Percentiles rank a stretch among this genome's conserved stretches.
These are phyloP conservation scores for Chionodraco myersi DNA, from an alignment of 2,113 vertebrate species.

Conservation along the genomic window DNA sequence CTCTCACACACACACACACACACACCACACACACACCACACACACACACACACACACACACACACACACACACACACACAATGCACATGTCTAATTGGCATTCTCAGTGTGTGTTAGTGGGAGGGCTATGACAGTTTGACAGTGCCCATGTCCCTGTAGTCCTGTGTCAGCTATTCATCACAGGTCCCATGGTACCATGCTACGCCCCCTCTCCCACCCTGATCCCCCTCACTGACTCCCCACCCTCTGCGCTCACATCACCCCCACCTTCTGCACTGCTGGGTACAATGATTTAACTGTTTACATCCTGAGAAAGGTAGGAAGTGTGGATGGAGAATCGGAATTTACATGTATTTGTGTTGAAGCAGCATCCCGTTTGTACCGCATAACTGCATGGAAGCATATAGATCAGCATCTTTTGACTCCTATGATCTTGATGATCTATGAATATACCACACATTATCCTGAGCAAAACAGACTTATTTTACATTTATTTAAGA, in stretches of 20 bases:
- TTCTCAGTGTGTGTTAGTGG: slow-evolving; percentile 53
- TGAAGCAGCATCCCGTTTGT: neutral
- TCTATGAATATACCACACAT: neutral
- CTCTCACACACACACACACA: too few species aligned
- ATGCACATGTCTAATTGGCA: slow-evolving; percentile 49
- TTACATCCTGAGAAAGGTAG: neutral
- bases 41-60: slow-evolving; percentile 14
- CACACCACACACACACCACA: neutral
- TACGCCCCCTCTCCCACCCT: slow-evolving; percentile 33
- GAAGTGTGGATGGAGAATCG: neutral
- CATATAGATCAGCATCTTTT: neutral
- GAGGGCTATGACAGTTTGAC: slow-evolving; percentile 72
- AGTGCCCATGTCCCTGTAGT: slow-evolving; percentile 53
- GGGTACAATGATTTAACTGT: neutral
- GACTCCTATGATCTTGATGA: neutral
- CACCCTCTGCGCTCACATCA: slow-evolving; percentile 7
- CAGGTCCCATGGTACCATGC: slow-evolving; percentile 38
- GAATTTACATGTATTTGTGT: neutral
- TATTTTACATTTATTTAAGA: neutral
- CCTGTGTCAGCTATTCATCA: slow-evolving; percentile 71
- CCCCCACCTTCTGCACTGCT: slow-evolving; percentile 23
- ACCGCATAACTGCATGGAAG: neutral
- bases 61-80: slow-evolving; percentile 15
- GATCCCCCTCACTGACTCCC: slow-evolving; percentile 24
- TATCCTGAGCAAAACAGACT: neutral